A percentile compares a stretch with the other conserved stretches of the same genome.
Conservation (phyloP, 2,888 invertebrate species). For the Mantis religiosa region DNA sequence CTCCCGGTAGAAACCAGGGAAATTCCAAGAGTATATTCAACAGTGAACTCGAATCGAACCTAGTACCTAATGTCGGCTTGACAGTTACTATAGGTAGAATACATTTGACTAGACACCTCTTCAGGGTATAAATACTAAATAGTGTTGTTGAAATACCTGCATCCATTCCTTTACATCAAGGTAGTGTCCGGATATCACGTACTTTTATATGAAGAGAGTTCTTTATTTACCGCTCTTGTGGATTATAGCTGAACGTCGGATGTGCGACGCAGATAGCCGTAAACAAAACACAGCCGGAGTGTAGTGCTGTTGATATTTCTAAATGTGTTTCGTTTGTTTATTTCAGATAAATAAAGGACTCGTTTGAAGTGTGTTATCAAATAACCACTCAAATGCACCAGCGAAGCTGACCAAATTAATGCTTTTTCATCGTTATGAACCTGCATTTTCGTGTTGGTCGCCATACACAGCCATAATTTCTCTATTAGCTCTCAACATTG, state of each 20-base stretch:
- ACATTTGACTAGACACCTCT: too few species aligned
- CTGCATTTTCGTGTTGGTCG: background rate
- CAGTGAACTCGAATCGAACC: too few species aligned
- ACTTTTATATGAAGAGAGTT: background rate
- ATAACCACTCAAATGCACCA: too few species aligned
- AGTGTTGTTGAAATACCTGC: too few species aligned
- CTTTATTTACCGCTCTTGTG: background rate
- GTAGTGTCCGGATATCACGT: background rate
- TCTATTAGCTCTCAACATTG: background rate
- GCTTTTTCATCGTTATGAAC: background rate
- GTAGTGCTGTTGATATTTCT: background rate
- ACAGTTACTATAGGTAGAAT: too few species aligned
- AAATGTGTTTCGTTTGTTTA: background rate
- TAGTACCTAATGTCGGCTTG: too few species aligned
- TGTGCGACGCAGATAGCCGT: background rate
- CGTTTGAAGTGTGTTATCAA: background rate
- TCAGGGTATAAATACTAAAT: too few species aligned
- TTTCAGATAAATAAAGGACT: background rate
- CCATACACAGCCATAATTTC: background rate
- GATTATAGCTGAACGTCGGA: background rate
- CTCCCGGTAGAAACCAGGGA: too few species aligned
- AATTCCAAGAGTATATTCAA: too few species aligned
- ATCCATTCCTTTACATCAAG: too few species aligned
- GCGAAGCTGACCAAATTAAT: background rate
- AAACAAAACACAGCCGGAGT: background rate